Base-by-base conservation (phyloP, 2,113 vertebrate species). In the Periophthalmus modestus region DNA sequence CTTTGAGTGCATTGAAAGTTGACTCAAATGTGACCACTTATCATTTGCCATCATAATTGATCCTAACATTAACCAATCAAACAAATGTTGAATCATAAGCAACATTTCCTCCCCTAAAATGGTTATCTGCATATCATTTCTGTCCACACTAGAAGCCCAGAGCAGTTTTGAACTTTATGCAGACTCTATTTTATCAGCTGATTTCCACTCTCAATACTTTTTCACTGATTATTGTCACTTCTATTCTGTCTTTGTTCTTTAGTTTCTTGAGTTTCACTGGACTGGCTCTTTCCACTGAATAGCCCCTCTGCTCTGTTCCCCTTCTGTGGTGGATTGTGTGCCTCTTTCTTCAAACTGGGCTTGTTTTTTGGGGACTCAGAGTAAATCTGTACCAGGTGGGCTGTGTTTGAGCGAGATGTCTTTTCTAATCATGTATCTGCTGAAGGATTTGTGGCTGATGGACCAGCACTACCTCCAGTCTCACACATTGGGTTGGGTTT, bases 321-420 rank as follows among this genome's bases (percentile, higher is more conserved):
- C 71, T 77, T 85, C 79, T 78, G 69, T 71, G 79, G 34, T 74
- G 75, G 80, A 77, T 84, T 73, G 80, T 23, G n/a, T 81, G 70
- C 71, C 77, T 87, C 79, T 55, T 36, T 85, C 63, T 72, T 63
- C 69, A 73, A 83, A 70, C 74, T 68, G 19, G 59, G 52, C 81
- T 83, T 82, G 68, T 80, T 90, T 81, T 55, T 72, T 75, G 73
- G 76, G 72, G 79, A 82, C 73, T 91, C 87, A 83, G 74, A 7
- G 79, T 83, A 89, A 92, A 90, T 91, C 85, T 87, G 72, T 83
- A 86, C 73, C 90, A 92, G 89, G 89, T 92, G 89, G 80, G 80
- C 75, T 77, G 24, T 89, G 79, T 89, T 90, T 88, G 81, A 84
- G 87, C 63, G 80, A 87, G 77, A 85, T 82, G 87, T 93, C 79